Evolutionary conservation across 1,140 invertebrate genomes (phyloP), one percentile per base, ranked within the genome.

Genomic region (Dolichoris vasculosae): DNA sequence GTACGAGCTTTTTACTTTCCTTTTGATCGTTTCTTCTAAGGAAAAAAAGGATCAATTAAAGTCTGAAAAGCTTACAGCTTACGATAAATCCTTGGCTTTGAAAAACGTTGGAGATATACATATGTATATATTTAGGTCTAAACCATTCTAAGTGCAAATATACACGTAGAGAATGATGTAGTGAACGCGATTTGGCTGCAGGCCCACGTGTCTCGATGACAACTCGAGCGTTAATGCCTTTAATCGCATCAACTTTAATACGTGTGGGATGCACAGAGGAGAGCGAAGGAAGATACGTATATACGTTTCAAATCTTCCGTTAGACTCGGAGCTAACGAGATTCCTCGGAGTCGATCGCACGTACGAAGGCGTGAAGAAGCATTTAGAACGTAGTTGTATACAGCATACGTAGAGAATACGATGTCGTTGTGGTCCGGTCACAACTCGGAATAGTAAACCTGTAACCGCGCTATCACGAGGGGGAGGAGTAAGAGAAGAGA

Each of bases 321-420:
- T 84, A 83, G 78, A 23, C 63, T 43, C 48, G 35, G 67, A 32
- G 55, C 82, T 82, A 81, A 84, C 82, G 78, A 87, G 86, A 87
- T 84, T 81, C 78, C 76, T 32, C 43, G 40, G 85, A 86, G 35
- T 71, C 75, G 80, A 86, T 83, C 79, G 69, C 79, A 85, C 83
- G 51, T 82, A 77, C 79, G 69, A 64, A 76, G 84, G 79, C 79
- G 78, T 83, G 73, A 83, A 83, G 43, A 64, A 32, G 76, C 46
- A 86, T 76, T 86, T 80, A 86, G 76, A 86, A 81, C 51, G 77
- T 67, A 79, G 64, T 83, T 79, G 67, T 51, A 80, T 83, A n/a
- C n/a, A n/a, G n/a, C n/a, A n/a, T n/a, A n/a, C n/a, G n/a, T n/a
- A n/a, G n/a, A n/a, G n/a, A n/a, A n/a, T n/a, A 86, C 75, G 67